Percentiles rank a stretch among this genome's conserved stretches.
Conservation (phyloP, 1,140 invertebrate genomes). For the Yoshiicerus persimilis region DNA sequence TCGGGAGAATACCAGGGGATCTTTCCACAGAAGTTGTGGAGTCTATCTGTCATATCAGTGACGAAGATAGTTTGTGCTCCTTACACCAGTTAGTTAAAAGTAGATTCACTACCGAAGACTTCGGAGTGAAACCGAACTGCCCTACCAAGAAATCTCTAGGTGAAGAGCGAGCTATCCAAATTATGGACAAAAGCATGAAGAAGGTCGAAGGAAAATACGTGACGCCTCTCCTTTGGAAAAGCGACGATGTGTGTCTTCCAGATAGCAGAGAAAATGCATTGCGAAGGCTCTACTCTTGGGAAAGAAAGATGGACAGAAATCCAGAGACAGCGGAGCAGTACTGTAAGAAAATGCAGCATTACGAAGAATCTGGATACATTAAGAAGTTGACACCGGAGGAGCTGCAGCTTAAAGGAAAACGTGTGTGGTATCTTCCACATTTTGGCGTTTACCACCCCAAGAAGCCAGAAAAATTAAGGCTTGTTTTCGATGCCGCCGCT, state of each 20-base stretch:
- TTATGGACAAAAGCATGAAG: background rate
- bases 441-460: too few relatives aligned
- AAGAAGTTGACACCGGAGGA: background rate
- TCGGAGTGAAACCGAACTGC: background rate
- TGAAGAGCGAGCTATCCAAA: background rate
- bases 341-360: too few relatives aligned
- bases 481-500: conserved; percentile 46
- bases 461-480: too few relatives aligned
- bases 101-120: too few relatives aligned
- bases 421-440: conserved; percentile 41
- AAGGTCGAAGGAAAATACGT: background rate
- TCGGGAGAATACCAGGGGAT: too few relatives aligned
- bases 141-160: background rate
- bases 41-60: too few relatives aligned
- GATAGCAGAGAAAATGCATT: background rate
- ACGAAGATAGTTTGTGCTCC: too few relatives aligned
- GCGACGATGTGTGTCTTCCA: background rate
- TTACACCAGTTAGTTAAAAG: too few relatives aligned
- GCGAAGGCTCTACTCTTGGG: background rate
- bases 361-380: conserved; percentile 9
- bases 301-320: background rate
- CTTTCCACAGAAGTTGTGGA: too few relatives aligned
- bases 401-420: background rate
- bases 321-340: background rate
- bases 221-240: background rate